Percentiles rank a stretch among this genome's conserved stretches.
phyloP scores from a whole-genome alignment of 1,140 invertebrate genomes.

The Bicyclus anynana region DNA sequence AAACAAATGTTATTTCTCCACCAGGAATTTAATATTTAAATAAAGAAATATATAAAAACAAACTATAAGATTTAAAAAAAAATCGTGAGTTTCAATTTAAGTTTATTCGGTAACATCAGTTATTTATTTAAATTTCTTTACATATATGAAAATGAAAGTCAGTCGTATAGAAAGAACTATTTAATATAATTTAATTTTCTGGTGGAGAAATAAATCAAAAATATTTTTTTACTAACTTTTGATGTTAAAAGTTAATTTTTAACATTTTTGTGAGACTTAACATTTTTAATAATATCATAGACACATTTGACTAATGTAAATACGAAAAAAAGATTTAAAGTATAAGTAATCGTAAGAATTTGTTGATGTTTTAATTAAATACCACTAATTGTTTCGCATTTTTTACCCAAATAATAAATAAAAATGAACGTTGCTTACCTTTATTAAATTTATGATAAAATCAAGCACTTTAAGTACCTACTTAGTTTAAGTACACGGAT shows the following conservation, averaged over 20 bases:
- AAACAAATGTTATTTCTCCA: background rate
- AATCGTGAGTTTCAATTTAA: too few relatives aligned
- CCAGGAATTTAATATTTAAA: too few relatives aligned
- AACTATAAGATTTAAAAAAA: too few relatives aligned
- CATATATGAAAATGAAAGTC: too few relatives aligned
- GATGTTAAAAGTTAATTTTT: conserved; percentile 13
- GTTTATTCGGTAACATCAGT: too few relatives aligned
- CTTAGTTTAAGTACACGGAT: conserved; percentile 5
- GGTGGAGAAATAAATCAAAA: conserved; percentile 15
- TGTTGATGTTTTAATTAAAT: background rate
- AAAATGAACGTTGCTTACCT: conserved; percentile 2
- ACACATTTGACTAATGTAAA: conserved; percentile 30
- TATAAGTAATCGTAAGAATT: conserved; percentile 28
- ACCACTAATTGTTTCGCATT: background rate
- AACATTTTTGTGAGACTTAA: conserved; percentile 35
- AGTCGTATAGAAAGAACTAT: too few relatives aligned
- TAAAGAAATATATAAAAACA: too few relatives aligned
- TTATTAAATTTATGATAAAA: conserved; percentile 19
- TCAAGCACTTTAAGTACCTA: conserved; percentile 7
- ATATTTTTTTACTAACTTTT: conserved; percentile 1
- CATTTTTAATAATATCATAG: conserved; percentile 17
- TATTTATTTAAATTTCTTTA: too few relatives aligned
- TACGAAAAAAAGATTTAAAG: conserved; percentile 20
- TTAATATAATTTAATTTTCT: too few relatives aligned
- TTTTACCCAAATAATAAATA: background rate